Conservation (phyloP, 2,888 invertebrate genomes). For the Nematopogon swammerdamellus region DNA sequence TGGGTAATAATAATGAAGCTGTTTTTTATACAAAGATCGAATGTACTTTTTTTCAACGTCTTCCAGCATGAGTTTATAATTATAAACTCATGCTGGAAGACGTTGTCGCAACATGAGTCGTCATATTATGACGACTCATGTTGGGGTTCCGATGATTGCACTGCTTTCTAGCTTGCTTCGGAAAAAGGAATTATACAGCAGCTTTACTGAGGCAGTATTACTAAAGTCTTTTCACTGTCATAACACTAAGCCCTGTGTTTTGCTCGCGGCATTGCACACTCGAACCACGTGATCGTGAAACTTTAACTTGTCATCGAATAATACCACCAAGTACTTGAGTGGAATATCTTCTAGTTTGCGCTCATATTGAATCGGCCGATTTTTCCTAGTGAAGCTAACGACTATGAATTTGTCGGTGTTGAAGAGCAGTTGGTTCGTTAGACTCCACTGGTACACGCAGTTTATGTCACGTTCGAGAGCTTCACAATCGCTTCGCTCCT, state of each 20-base stretch:
- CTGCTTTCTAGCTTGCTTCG: not conserved
- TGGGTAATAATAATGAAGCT: too few species aligned
- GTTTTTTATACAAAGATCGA: too few species aligned
- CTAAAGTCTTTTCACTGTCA: too few species aligned
- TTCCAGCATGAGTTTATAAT: not conserved
- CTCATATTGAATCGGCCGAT: not conserved
- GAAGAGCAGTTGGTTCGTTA: not conserved
- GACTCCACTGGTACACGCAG: not conserved
- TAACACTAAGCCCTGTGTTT: too few species aligned
- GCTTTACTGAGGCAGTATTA: too few species aligned
- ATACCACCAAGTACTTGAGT: not conserved
- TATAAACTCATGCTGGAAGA: too few species aligned
- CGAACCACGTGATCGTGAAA: not conserved
- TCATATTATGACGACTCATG: not conserved
- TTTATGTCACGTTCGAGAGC: not conserved
- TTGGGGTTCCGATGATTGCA: not conserved
- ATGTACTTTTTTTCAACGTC: too few species aligned
- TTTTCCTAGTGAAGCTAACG: not conserved
- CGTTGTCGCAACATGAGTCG: too few species aligned
- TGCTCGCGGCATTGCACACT: not conserved
- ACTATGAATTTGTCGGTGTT: not conserved
- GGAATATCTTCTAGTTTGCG: not conserved
- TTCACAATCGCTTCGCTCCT: not conserved
- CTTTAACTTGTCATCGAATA: not conserved
- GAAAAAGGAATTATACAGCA: too few species aligned